A percentile compares a stretch with the other conserved stretches of the same genome.
Evolutionary conservation across 2,888 invertebrate species (phyloP).

Genomic region (Phengaris alcon): DNA sequence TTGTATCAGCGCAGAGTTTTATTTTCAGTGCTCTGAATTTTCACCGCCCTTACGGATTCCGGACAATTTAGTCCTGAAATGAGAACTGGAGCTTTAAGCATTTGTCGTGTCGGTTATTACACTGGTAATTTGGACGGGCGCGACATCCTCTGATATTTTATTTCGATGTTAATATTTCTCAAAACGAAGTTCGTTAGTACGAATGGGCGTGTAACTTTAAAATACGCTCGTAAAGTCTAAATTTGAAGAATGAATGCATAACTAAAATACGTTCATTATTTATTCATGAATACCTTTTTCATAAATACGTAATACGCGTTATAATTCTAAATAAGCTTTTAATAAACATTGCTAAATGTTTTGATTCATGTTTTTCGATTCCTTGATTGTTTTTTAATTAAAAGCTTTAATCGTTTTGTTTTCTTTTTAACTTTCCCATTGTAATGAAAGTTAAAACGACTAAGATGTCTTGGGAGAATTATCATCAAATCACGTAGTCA

Average conservation of each 20-base stretch:
- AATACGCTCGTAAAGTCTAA: conserved; percentile 18
- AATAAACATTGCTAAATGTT: neutral
- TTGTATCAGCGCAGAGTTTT: too few species aligned
- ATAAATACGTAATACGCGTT: neutral
- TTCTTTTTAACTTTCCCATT: neutral
- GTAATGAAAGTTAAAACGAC: neutral
- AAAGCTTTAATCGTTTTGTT: neutral
- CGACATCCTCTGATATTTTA: neutral
- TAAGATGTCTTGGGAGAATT: too few species aligned
- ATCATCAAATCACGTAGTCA: too few species aligned
- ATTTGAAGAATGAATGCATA: conserved; percentile 28
- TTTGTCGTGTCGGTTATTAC: neutral
- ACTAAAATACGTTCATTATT: conserved; percentile 11
- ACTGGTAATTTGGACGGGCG: neutral
- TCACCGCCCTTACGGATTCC: too few species aligned
- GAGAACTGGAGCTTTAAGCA: too few species aligned
- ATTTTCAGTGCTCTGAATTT: too few species aligned
- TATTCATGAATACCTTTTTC: conserved; percentile 19
- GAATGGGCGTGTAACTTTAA: conserved; percentile 18
- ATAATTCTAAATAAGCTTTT: conserved; percentile 18
- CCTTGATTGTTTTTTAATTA: conserved; percentile 11
- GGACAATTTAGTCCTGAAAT: too few species aligned
- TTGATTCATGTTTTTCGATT: conserved; percentile 1
- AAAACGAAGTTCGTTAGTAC: conserved; percentile 25
- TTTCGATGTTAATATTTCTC: conserved; percentile 14